Percentiles rank a stretch among this genome's conserved stretches.
Evolutionary conservation across 1,140 invertebrate species (phyloP).

Genomic region (Reticulitermes speratus): DNA sequence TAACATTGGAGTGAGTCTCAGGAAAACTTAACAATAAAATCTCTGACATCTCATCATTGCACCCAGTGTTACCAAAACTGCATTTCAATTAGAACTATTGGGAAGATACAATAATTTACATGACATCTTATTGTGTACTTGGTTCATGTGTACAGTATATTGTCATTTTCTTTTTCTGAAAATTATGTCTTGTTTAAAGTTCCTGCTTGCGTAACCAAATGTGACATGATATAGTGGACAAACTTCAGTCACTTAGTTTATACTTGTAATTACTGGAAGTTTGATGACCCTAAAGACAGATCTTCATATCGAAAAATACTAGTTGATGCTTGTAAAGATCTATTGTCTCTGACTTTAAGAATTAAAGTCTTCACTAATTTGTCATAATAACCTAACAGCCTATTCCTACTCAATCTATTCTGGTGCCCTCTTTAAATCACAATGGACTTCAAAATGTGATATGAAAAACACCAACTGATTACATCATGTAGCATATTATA

Average conservation of each 20-base stretch:
- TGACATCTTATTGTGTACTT: neutral
- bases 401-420: slow-evolving; percentile 24
- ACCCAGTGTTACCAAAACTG: neutral
- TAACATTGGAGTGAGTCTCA: neutral
- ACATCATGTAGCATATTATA: slow-evolving; percentile 31
- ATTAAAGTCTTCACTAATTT: slow-evolving; percentile 9
- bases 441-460: slow-evolving; percentile 34
- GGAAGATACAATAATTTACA: neutral
- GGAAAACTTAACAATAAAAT: slow-evolving; percentile 7
- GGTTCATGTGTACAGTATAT: slow-evolving; percentile 5
- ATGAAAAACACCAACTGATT: slow-evolving; percentile 30
- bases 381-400: slow-evolving; percentile 9
- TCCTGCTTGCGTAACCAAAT: neutral
- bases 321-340: slow-evolving; percentile 15
- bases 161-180: neutral
- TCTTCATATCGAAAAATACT: neutral
- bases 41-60: neutral
- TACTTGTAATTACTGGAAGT: neutral
- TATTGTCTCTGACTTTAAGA: slow-evolving; percentile 15
- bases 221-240: neutral
- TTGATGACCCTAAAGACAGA: slow-evolving; percentile 3
- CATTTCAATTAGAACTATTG: neutral
- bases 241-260: neutral
- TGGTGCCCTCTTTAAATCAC: slow-evolving; percentile 34
- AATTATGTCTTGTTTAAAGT: neutral